Percentiles rank a stretch among this genome's conserved stretches.
phyloP scores from a whole-genome alignment of 2,797 vertebrate genomes.

The Cetoscarus ocellatus region DNA sequence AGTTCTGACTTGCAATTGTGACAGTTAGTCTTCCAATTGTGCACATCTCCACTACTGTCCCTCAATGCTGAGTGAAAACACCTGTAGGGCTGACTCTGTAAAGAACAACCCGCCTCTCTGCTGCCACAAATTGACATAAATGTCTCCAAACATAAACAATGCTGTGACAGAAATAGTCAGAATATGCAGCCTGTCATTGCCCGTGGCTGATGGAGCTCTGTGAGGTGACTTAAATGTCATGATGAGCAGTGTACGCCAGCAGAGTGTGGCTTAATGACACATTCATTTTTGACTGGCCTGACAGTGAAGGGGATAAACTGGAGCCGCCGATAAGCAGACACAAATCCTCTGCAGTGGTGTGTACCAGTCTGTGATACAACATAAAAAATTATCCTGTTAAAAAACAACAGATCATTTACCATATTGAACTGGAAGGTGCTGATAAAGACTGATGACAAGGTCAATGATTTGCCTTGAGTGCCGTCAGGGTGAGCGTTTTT shows the following conservation, averaged over 20 bases:
- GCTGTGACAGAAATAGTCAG: slow-evolving; percentile 22
- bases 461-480: slow-evolving; percentile 33
- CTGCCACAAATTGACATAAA: slow-evolving; percentile 4
- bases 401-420: slow-evolving; percentile 11
- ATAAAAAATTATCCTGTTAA: slow-evolving; percentile 5
- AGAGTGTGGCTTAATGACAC: slow-evolving; percentile 53
- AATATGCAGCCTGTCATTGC: slow-evolving; percentile 41
- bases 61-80: slow-evolving; percentile 2
- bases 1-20: too few species aligned
- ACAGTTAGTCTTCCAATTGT: too few species aligned
- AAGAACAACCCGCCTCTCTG: not conserved
- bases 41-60: not conserved
- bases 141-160: slow-evolving; percentile 3
- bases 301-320: slow-evolving; percentile 55
- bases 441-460: slow-evolving; percentile 25
- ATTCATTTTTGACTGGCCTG: slow-evolving; percentile 53
- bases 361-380: not conserved
- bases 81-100: not conserved
- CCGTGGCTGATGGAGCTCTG: slow-evolving; percentile 24
- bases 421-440: slow-evolving; percentile 10
- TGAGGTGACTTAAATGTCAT: slow-evolving; percentile 62
- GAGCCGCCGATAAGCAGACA: slow-evolving; percentile 41
- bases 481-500: not conserved
- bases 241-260: slow-evolving; percentile 43
- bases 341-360: slow-evolving; percentile 28